Base-by-base conservation (phyloP, 2,888 invertebrate genomes). In the Eumacrocentrus americanus region DNA sequence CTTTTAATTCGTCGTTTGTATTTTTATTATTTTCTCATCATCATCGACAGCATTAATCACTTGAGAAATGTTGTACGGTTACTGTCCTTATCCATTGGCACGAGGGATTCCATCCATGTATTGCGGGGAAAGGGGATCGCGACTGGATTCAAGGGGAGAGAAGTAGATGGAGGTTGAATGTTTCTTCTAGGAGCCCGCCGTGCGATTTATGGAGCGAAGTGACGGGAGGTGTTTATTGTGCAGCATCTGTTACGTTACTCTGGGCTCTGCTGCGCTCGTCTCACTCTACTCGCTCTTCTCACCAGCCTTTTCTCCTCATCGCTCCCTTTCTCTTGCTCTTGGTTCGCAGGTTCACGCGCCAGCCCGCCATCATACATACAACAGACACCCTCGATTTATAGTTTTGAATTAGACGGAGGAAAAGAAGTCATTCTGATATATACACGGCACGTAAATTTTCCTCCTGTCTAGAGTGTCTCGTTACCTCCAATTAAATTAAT, bases 191-290 rank as follows among this genome's bases (percentile, higher is more conserved):
- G 72, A 76, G 78, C 72, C 72, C 72, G 75, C 72, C 75, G 73
- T 72, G 76, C 79, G 78, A 80, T 80, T 79, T 80, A 80, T 79
- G 79, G 79, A 78, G 76, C 78, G 68, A 77, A 78, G 77, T 79
- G 79, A 79, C 79, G 80, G 78, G 78, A 79, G 80, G 79, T 79
- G 79, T 80, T 80, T 80, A 80, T 79, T 79, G 79, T 78, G 77
- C 77, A 77, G 79, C 79, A 79, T 79, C 79, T 79, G 79, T 76
- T 76, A 75, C 74, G 74, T 75, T 76, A 73, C 74, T 74, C 71
- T 65, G 58, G 61, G 69, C 67, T 69, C 70, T 67, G 65, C 67
- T 66, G 61, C 70, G 67, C 59, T 60, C 64, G 61, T 54, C 63
- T 61, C 42, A 35, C 48, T 42, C 38, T 29, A 37, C 37, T 37